Percentiles rank a stretch among this genome's conserved stretches.
Evolutionary conservation across 2,888 invertebrate species (phyloP).

Genomic region (Acanthosepion pharaonis): DNA sequence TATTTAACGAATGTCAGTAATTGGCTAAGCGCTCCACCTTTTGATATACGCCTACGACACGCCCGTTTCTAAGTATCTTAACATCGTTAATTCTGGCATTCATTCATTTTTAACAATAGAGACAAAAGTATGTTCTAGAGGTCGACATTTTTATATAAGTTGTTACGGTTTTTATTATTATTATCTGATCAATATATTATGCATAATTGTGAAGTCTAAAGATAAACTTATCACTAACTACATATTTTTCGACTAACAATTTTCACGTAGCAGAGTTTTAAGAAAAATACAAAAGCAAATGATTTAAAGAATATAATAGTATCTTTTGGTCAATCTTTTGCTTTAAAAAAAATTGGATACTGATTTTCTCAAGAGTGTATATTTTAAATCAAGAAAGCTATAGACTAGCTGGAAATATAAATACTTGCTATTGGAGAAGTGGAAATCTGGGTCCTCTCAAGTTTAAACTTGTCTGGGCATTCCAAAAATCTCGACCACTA

Average conservation of each 20-base stretch:
- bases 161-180: background rate
- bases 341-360: no score
- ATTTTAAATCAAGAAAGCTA: no score
- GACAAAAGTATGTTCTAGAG: background rate
- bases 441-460: no score
- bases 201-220: background rate
- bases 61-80: background rate
- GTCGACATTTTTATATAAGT: background rate
- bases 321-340: no score
- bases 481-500: no score
- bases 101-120: background rate
- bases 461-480: no score
- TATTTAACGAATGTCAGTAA: conserved; percentile 4
- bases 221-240: background rate
- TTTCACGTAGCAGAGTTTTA: no score
- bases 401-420: no score
- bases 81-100: background rate
- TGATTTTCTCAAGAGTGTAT: no score
- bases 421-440: no score
- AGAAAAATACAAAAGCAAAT: no score
- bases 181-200: background rate
- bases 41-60: background rate
- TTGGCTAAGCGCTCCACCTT: background rate
- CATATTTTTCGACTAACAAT: background rate
- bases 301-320: no score